These are phyloP conservation scores for Xenops minutus DNA, from an alignment of 2,797 vertebrate species.

Conservation along the genomic window DNA sequence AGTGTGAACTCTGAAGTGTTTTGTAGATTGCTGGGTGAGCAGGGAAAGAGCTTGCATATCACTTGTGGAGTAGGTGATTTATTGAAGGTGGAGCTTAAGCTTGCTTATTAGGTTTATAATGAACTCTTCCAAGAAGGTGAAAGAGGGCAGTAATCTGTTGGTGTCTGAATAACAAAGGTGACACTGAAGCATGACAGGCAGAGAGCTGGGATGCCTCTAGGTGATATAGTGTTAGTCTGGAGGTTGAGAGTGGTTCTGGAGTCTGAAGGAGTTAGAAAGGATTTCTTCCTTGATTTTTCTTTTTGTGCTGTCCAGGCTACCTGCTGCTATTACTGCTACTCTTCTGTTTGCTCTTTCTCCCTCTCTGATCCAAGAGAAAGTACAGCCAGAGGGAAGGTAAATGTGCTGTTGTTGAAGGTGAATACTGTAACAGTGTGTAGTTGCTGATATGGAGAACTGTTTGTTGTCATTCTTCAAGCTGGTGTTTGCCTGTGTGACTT, in stretches of 20 bases:
- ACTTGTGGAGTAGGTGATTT: not conserved
- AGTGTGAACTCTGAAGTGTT: not conserved
- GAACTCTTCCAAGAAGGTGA: not conserved
- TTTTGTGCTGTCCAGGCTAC: not conserved
- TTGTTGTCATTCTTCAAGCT: not conserved
- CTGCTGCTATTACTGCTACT: not conserved
- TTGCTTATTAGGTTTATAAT: not conserved
- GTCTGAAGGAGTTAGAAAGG: not conserved
- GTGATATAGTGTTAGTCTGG: not conserved
- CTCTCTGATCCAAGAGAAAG: not conserved
- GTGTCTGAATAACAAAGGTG: not conserved
- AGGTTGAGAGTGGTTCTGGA: not conserved
- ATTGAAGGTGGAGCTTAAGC: not conserved
- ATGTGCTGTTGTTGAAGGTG: not conserved
- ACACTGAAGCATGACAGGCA: not conserved
- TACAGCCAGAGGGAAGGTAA: not conserved
- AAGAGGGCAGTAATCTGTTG: not conserved
- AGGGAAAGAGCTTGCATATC: not conserved
- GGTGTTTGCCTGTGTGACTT: rapidly evolving
- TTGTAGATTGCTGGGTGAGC: not conserved
- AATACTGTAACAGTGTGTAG: not conserved
- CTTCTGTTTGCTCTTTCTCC: not conserved
- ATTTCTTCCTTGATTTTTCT: not conserved
- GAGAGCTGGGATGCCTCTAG: not conserved
- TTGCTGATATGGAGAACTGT: not conserved